These are phyloP conservation scores for Tridacna crocea DNA, from an alignment of 2,888 invertebrate species.

Conservation along the genomic window DNA sequence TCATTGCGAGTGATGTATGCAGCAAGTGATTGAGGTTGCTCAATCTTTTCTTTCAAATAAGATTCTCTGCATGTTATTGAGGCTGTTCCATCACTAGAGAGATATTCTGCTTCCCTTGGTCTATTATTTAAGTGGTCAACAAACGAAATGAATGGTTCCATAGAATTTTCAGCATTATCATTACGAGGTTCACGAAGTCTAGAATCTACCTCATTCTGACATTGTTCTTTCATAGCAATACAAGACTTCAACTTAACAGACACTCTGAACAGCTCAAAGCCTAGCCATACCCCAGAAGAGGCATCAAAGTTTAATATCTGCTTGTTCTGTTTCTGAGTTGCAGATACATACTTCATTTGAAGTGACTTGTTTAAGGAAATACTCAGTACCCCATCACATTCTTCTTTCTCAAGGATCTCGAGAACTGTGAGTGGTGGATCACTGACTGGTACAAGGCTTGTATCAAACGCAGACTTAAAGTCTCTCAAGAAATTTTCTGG, in stretches of 20 bases:
- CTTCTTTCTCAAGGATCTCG: slow-evolving; percentile 26
- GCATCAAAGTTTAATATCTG: slow-evolving; percentile 15
- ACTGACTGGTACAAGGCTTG: background rate
- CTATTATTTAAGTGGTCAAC: background rate
- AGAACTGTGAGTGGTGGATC: slow-evolving; percentile 24
- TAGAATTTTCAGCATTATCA: slow-evolving; percentile 24
- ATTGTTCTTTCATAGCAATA: background rate
- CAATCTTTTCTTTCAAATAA: too few species aligned
- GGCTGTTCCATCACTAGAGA: too few species aligned
- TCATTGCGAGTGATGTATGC: too few species aligned
- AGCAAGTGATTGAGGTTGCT: too few species aligned
- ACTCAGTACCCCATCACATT: slow-evolving; percentile 36
- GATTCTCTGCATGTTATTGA: too few species aligned
- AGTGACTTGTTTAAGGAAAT: slow-evolving; percentile 13
- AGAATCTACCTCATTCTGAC: slow-evolving; percentile 1
- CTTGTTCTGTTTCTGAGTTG: slow-evolving; percentile 24
- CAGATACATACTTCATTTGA: slow-evolving; percentile 15
- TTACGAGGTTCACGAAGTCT: slow-evolving; percentile 33
- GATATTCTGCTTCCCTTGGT: background rate
- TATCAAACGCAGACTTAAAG: slow-evolving; percentile 30
- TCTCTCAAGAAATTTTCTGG: slow-evolving; percentile 24
- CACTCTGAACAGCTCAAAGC: slow-evolving; percentile 38
- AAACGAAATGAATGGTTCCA: slow-evolving; percentile 19
- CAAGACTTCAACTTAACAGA: slow-evolving; percentile 5
- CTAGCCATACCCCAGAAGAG: slow-evolving; percentile 30